These are phyloP conservation scores for Drosophila pallidifrons DNA, from an alignment of 1,140 invertebrate species.

Conservation along the genomic window DNA sequence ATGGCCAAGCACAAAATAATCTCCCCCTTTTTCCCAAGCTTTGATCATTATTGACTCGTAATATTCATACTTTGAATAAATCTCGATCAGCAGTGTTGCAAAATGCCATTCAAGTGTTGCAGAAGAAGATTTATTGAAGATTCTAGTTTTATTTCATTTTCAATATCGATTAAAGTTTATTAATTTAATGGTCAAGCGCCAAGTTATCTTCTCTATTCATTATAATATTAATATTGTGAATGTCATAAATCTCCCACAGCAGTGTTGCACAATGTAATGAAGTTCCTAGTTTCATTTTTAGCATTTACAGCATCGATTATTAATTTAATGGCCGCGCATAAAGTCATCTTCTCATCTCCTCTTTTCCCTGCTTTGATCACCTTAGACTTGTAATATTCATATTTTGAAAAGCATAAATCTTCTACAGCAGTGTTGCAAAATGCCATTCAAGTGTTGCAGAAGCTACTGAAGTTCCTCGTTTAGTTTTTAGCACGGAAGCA, in stretches of 20 bases:
- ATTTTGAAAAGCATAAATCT: neutral
- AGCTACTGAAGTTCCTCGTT: neutral
- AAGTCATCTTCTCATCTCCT: no score
- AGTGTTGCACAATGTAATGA: conserved; percentile 1
- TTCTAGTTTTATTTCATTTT: neutral
- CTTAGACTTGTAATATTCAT: neutral
- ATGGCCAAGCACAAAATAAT: conserved; percentile 12
- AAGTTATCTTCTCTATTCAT: no score
- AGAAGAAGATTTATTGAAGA: neutral
- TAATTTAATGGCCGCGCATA: conserved; percentile 47
- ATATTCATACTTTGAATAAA: neutral
- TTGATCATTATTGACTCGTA: neutral
- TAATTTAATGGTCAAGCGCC: conserved; percentile 42
- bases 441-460: neutral
- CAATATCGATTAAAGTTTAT: conserved; percentile 14
- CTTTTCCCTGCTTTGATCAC: no score
- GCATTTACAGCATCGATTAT: conserved; percentile 19
- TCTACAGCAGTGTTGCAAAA: neutral
- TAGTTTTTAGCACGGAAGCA: conserved; percentile 6
- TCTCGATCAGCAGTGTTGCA: neutral
- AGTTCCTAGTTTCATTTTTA: neutral
- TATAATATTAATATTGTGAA: neutral
- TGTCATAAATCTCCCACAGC: neutral
- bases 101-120: neutral
- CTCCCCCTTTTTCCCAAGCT: no score